Base-by-base conservation (phyloP, 1,140 invertebrate genomes). In the Cydia strobilella region DNA sequence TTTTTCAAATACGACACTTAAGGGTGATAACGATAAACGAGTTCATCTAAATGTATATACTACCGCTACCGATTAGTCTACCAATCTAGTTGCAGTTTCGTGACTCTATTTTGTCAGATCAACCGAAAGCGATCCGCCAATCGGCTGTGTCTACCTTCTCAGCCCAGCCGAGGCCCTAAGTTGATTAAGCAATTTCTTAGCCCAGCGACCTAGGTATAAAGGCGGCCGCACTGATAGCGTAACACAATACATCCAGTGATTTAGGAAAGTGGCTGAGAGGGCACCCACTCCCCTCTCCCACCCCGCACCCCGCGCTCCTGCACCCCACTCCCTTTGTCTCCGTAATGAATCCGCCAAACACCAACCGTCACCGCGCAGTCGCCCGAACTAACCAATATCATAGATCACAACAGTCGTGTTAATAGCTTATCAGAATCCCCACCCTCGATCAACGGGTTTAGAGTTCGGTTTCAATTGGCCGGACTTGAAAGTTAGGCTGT, bases 321-420 rank as follows among this genome's bases (percentile, higher is more conserved):
- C 63, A 77, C 65, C 63, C 75, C 69, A 80, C 78, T 81, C 74
- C 77, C 85, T 91, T 90, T 92, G 89, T 92, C 89, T 92, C 87
- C 85, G 87, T 90, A 90, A 92, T 92, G 90, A 92, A 90, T 90
- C 88, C 89, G 83, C 82, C 89, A 90, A 92, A 92, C 90, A 84
- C 83, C 88, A 89, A 90, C 86, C 87, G 83, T 86, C 86, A 91
- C 81, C 85, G 90, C 90, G 88, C 90, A 89, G 81, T 80, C 88
- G 85, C 88, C 80, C 77, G 69, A 78, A 80, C 79, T 76, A 66
- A 77, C 82, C 82, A 76, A 86, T 84, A 84, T 77, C 85, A 85
- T 80, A 86, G 83, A 87, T 87, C 88, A 89, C 83, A 86, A 76
- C 78, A 81, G n/a, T n/a, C 80, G 75, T 75, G 76, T n/a, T n/a